Base-by-base conservation (phyloP, 2,888 invertebrate genomes). In the Cheilosia pagana region DNA sequence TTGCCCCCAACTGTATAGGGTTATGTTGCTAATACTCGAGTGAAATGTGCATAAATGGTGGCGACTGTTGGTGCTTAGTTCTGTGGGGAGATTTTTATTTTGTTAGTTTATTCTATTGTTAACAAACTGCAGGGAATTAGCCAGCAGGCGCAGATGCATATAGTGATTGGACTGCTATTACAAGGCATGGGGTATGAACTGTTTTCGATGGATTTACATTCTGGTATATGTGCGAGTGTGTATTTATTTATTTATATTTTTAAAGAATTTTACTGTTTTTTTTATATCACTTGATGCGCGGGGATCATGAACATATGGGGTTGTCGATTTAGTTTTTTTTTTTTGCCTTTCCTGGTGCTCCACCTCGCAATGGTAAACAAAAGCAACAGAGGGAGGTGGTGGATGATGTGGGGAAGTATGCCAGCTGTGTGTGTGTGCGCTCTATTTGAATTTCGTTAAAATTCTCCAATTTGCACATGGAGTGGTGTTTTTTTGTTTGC, bases 91-190 rank as follows among this genome's bases (percentile, higher is more conserved):
- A 72, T 82, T 77, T 76, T 77, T 78, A 74, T 83, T 83, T 70
- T 45, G 28, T 48, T 75, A 79, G 75, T 79, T 75, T 75, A 79
- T 79, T 79, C 79, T 65, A 85, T 85, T 85, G 85, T 85, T 85
- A 85, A 85, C 85, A 81, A 85, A 85, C 85, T 85, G 79, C 76
- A 85, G 71, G 85, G 85, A 81, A 85, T 85, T 85, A 85, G 79
- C 70, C 68, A 85, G 75, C 75, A 71, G 71, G 59, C 71, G 45
- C 25, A 19, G 16, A 21, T 23, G 21, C 23, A 21, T 50, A 48
- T 71, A 50, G 60, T 52, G 78, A 83, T 78, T 65, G 71, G 50
- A 50, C 65, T 71, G 79, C 74, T 70, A 59, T 75, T 63, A 59
- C 70, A 63, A 63, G 62, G 41, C 74, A 78, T 63, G 74, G 57